phyloP scores from a whole-genome alignment of 2,888 invertebrate species.

The Odontomyia ornata region DNA sequence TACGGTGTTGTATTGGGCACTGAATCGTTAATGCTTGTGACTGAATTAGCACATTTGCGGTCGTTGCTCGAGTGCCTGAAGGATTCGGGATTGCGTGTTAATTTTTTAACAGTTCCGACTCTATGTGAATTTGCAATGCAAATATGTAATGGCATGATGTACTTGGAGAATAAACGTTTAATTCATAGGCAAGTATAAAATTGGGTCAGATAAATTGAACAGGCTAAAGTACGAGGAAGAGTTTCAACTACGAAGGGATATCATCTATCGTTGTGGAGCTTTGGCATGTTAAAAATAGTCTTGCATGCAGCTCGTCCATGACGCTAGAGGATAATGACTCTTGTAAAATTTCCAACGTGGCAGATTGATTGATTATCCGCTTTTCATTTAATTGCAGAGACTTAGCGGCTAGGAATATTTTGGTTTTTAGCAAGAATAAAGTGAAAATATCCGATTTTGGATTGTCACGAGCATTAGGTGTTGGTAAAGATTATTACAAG shows the following conservation, averaged over 20 bases:
- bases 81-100: constrained; percentile 88
- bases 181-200: constrained; percentile 78
- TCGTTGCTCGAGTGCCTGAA: constrained; percentile 95
- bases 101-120: constrained; percentile 87
- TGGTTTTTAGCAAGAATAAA: constrained; percentile 95
- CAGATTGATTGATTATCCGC: background rate
- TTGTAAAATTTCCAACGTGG: background rate
- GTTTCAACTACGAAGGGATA: background rate
- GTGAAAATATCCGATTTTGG: constrained; percentile 99
- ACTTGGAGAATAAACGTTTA: constrained; percentile 93
- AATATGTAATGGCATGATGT: constrained; percentile 98
- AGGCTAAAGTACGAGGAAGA: background rate
- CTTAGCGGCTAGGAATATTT: constrained; percentile 95
- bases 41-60: constrained; percentile 93
- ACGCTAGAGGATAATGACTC: background rate
- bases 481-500: constrained; percentile 98
- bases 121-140: constrained; percentile 96
- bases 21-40: constrained; percentile 82
- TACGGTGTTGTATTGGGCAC: constrained; percentile 97
- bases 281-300: background rate
- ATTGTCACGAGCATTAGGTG: constrained; percentile 91
- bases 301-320: background rate
- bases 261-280: background rate
- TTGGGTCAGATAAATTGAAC: background rate
- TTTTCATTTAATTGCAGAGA: constrained; percentile 71